Base-by-base conservation (phyloP, 2,797 vertebrate species). In the Aythya fuligula region DNA sequence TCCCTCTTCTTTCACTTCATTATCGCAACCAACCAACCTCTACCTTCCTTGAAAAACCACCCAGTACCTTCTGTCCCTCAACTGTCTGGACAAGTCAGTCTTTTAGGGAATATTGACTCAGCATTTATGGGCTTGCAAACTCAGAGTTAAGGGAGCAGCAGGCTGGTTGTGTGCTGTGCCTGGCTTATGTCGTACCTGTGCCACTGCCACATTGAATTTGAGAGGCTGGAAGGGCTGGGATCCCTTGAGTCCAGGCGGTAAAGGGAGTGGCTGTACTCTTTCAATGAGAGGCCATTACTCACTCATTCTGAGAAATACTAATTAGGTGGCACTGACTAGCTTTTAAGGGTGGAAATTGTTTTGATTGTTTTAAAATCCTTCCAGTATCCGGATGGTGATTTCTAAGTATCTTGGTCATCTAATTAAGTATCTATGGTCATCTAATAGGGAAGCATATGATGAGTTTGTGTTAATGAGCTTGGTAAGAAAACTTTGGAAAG, bases 131-230 rank as follows among this genome's bases (percentile, higher is more conserved):
- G n/a, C 39, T 21, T 43, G 43, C 19, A 43, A 4, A 39, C 22
- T 82, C n/a, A 36, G 78, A 69, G 45, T 28, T 15, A 38, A 28
- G 75, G 54, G 74, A 85, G 56, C 81, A 62, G 38, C 38, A 38
- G 22, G 32, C 57, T 65, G 39, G 36, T 56, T 0, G 0, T 16
- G 17, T 17, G 66, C 47, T 14, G 24, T 39, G 25, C n/a, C 24
- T 36, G 32, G 25, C 45, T 51, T 18, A 27, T 36, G 19, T 28
- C 38, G 58, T 32, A 18, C 28, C 32, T 17, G 34, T 61, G 36
- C 43, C 0, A 0, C 43, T 56, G 41, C 36, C 6, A 2, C 1
- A 0, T 9, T 13, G 2, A 21, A 22, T n/a, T 0, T 0, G 34
- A 28, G 47, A 14, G 67, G 51, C 64, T 82, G 79, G 28, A 15